phyloP scores from a whole-genome alignment of 2,888 invertebrate species.

The Drosophila fungiperda region DNA sequence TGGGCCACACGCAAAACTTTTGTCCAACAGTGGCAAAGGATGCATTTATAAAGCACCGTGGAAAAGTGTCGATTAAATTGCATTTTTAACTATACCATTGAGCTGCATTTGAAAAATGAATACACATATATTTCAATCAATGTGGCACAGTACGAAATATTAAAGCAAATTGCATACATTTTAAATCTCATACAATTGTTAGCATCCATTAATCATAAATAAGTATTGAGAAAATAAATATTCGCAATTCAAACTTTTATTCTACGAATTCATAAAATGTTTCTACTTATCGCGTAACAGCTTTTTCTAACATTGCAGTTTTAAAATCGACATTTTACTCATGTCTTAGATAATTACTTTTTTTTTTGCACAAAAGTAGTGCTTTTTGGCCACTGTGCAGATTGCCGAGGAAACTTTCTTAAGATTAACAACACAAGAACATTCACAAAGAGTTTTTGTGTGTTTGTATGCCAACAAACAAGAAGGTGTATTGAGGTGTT shows the following conservation, averaged over 20 bases:
- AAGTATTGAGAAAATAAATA: neutral
- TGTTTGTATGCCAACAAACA: neutral
- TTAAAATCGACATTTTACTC: neutral
- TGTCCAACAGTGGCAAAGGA: conserved; percentile 6
- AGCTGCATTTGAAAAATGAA: neutral
- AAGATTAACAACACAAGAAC: conserved; percentile 52
- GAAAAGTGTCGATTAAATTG: conserved; percentile 1
- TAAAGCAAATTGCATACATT: neutral
- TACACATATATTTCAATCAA: neutral
- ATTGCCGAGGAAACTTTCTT: conserved; percentile 50
- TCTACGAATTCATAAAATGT: neutral
- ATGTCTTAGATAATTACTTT: neutral
- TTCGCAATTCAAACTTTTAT: neutral
- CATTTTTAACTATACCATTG: no score
- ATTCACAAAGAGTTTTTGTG: conserved; percentile 7
- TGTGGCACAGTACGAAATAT: neutral
- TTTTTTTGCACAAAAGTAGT: neutral
- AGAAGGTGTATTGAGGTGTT: neutral
- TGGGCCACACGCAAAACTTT: conserved; percentile 31
- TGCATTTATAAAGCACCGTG: conserved; percentile 15
- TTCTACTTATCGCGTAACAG: neutral
- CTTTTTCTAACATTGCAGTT: neutral
- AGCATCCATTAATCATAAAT: neutral
- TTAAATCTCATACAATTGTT: neutral
- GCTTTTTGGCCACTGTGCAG: conserved; percentile 24